Percentiles rank a stretch among this genome's conserved stretches.
phyloP scores from a whole-genome alignment of 2,797 vertebrate genomes.

The Spea hammondii region DNA sequence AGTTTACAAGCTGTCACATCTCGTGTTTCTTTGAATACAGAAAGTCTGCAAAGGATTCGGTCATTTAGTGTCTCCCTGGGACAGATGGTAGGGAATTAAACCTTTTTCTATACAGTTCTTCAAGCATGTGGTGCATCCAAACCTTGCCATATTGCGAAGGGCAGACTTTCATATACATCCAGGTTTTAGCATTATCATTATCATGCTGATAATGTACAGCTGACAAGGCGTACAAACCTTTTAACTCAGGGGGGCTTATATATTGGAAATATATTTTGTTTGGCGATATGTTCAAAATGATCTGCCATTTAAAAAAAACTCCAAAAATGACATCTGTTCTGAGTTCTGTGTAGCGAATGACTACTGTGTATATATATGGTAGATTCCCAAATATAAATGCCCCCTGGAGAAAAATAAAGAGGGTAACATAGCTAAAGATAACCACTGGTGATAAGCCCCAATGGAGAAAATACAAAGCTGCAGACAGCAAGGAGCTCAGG shows the following conservation, averaged over 20 bases:
- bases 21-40: conserved; percentile 36
- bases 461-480: no score
- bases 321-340: no score
- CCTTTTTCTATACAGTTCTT: conserved; percentile 33
- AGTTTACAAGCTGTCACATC: conserved; percentile 49
- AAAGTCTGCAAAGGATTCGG: conserved; percentile 44
- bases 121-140: conserved; percentile 31
- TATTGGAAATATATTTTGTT: no score
- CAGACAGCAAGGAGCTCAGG: no score
- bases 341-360: no score
- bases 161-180: conserved; percentile 19
- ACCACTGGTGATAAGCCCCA: no score
- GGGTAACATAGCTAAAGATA: no score
- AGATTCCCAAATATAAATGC: no score
- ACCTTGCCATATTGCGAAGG: conserved; percentile 33
- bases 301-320: no score
- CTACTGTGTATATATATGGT: no score
- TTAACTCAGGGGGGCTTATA: not conserved
- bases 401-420: no score
- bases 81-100: conserved; percentile 48
- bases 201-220: not conserved
- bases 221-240: not conserved
- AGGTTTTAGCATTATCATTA: not conserved
- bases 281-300: no score
- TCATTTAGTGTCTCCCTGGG: conserved; percentile 47